Base-by-base conservation (phyloP, 1,140 invertebrate genomes). In the Lepidurus packardi region DNA sequence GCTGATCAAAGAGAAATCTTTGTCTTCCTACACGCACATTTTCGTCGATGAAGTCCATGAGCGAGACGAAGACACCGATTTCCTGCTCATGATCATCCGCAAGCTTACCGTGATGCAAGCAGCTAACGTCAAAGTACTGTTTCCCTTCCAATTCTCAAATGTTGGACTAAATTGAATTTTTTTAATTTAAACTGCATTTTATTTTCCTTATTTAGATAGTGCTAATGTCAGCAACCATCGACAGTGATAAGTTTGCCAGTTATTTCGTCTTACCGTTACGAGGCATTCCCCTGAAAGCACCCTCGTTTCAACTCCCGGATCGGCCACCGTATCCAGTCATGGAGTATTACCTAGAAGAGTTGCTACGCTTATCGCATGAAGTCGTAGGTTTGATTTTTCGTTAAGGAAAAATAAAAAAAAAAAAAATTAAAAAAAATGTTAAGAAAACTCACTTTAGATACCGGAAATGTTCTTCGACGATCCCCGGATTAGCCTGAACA, bases 1-100 rank as follows among this genome's bases (percentile, higher is more conserved):
- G 77, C 81, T 92, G 34, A 91, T 91, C 74, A 84, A 89, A 1
- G 83, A 83, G 45, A 78, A 80, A 73, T 78, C 74, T 5, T 34
- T 77, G 10, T 43, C 75, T 25, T 25, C 77, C 78, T 91, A 88
- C 79, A 97, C 97, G 1, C 97, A 99, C 84, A 90, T 99, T 74
- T 92, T 99, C 82, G 86, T 99, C 8, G 96, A 96, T 85, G 94
- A 98, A 85, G 92, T 99, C 24, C 98, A 99, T 84, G 97, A 99
- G 86, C 87, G 98, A 25, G 93, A 96, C 83, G 90, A 94, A 84
- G 94, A 99, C 78, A 95, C 95, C 88, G 96, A 92, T 89, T 97
- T 99, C 84, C 85, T 98, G 6, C 83, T 99, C 8, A 88, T 98
- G 21, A 86, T 98, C 13, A 88, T 99, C 1, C 90, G 92, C 78